A percentile compares a stretch with the other conserved stretches of the same genome.
Conservation (phyloP, 2,797 vertebrate species). For the Bovichtus variegatus region DNA sequence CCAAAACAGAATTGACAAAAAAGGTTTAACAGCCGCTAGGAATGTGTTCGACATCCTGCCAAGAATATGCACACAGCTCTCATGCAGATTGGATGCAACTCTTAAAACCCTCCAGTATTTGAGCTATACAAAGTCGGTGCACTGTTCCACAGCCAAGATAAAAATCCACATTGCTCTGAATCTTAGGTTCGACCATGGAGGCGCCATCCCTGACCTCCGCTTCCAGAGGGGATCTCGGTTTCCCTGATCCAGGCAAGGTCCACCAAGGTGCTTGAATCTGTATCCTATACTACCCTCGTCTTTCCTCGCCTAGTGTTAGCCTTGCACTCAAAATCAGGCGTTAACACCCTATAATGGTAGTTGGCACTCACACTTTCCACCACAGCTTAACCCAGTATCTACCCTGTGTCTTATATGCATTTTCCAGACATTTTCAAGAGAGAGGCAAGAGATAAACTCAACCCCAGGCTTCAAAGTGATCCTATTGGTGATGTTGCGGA, state of each 20-base stretch:
- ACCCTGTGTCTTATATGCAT: too few species aligned
- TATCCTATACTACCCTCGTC: too few species aligned
- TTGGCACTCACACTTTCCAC: not conserved
- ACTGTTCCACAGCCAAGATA: not conserved
- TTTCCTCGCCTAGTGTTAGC: not conserved
- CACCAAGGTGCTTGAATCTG: not conserved
- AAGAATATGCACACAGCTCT: not conserved
- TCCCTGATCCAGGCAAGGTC: not conserved
- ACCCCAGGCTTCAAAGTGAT: not conserved
- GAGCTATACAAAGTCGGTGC: not conserved
- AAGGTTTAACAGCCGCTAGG: not conserved
- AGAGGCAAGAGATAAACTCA: not conserved
- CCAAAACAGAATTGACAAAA: not conserved
- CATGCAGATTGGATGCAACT: not conserved
- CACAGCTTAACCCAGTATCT: not conserved
- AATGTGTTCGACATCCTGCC: not conserved
- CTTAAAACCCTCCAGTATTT: not conserved
- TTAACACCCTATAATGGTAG: not conserved
- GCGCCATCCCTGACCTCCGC: not conserved
- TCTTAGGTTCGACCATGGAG: not conserved
- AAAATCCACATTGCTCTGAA: not conserved
- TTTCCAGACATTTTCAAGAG: too few species aligned
- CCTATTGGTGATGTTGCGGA: too few species aligned
- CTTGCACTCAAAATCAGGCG: too few species aligned
- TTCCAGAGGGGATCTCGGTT: not conserved